Conservation (phyloP, 2,888 invertebrate genomes). For the Drosophila neoperkinsi region DNA sequence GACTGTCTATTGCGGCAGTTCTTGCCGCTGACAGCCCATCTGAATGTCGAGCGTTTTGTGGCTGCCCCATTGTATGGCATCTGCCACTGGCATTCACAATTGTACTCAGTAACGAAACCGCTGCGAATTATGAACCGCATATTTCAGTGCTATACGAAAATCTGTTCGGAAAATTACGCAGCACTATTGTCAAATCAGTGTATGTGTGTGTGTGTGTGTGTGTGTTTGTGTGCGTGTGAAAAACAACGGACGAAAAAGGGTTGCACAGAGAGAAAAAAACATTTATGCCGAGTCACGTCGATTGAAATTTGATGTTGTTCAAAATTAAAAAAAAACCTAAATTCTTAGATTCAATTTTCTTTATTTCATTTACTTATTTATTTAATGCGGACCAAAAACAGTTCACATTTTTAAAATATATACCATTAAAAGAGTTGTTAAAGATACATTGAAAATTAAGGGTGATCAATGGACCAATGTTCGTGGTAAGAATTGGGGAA, state of each 20-base stretch:
- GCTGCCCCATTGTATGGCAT: slow-evolving; percentile 39
- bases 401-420: not conserved
- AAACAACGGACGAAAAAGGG: not conserved
- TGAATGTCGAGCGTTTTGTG: slow-evolving; percentile 26
- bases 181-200: slow-evolving; percentile 47
- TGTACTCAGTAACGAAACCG: slow-evolving; percentile 38
- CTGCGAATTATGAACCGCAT: slow-evolving; percentile 46
- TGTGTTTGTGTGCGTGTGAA: not conserved
- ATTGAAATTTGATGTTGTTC: not conserved
- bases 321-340: not conserved
- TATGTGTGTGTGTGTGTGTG: not conserved
- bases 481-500: not conserved
- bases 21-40: slow-evolving; percentile 57
- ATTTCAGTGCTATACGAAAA: slow-evolving; percentile 26
- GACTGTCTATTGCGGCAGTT: slow-evolving; percentile 23
- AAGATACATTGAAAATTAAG: not conserved
- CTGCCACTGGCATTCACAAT: slow-evolving; percentile 63
- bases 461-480: not conserved
- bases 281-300: not conserved
- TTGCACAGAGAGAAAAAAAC: not conserved
- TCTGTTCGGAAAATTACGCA: slow-evolving; percentile 58
- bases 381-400: not conserved
- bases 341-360: not conserved
- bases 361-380: not conserved
- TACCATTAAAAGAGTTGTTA: not conserved